phyloP scores from a whole-genome alignment of 2,888 invertebrate genomes.

The Rhaphigaster nebulosa region DNA sequence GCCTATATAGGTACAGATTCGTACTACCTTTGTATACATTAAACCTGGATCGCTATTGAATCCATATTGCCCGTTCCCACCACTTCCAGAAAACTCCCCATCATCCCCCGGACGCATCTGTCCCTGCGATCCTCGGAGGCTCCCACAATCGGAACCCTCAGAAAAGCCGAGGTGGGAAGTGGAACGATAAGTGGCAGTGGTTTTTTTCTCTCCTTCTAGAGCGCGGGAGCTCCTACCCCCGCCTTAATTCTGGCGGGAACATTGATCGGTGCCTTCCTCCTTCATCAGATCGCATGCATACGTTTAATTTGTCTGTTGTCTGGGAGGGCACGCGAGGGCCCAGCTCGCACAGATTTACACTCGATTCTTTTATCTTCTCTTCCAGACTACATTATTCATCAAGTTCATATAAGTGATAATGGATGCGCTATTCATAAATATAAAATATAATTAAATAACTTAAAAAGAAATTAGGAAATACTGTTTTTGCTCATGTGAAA shows the following conservation, averaged over 20 bases:
- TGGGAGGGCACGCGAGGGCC: constrained; percentile 52
- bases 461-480: too few relatives aligned
- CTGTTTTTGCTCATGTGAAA: background rate
- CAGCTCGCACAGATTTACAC: constrained; percentile 51
- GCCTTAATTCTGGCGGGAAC: constrained; percentile 53
- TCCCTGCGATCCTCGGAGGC: background rate
- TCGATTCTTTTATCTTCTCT: constrained; percentile 45
- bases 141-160: constrained; percentile 1
- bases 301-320: constrained; percentile 65
- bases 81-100: background rate
- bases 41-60: background rate
- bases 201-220: constrained; percentile 25
- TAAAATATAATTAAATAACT: background rate
- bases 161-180: constrained; percentile 12
- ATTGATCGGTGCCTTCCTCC: constrained; percentile 57
- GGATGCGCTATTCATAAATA: background rate
- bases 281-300: constrained; percentile 66
- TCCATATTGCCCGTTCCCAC: background rate
- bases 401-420: background rate
- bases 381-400: background rate
- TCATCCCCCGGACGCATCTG: background rate
- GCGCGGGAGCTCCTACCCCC: constrained; percentile 18
- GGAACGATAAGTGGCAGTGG: constrained; percentile 41
- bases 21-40: background rate
- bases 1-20: background rate